Evolutionary conservation across 2,113 vertebrate genomes (phyloP).

Genomic region (Plecturocebus donacophilus): DNA sequence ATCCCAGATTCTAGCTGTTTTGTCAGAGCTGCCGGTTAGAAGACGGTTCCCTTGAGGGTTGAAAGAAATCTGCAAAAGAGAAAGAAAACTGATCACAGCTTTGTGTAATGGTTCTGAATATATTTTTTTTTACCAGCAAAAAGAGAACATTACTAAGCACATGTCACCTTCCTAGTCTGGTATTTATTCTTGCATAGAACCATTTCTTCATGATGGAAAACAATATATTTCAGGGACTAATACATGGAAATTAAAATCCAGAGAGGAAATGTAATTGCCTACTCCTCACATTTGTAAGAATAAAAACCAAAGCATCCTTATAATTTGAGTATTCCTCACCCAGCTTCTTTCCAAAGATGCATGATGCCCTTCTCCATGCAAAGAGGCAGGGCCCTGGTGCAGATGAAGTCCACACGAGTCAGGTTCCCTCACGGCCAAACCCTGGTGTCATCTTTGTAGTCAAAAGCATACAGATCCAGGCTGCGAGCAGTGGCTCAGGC

Average conservation of each 20-base stretch:
- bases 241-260: neutral
- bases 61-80: slow-evolving; percentile 91
- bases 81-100: neutral
- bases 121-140: neutral
- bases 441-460: rapidly evolving
- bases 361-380: rapidly evolving
- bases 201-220: neutral
- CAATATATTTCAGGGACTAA: neutral
- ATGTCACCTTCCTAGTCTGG: neutral
- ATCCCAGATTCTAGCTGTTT: slow-evolving; percentile 96
- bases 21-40: slow-evolving; percentile 94
- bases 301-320: neutral
- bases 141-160: neutral
- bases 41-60: slow-evolving; percentile 93
- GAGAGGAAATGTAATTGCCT: neutral
- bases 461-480: too few relatives aligned
- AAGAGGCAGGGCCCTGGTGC: neutral
- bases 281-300: neutral
- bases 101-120: neutral
- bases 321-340: neutral
- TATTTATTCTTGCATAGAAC: neutral
- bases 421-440: neutral
- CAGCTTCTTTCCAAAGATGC: neutral
- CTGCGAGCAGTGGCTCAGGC: too few relatives aligned
- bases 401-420: neutral